phyloP scores from a whole-genome alignment of 2,888 invertebrate genomes.

The Sarcophaga subvicina region DNA sequence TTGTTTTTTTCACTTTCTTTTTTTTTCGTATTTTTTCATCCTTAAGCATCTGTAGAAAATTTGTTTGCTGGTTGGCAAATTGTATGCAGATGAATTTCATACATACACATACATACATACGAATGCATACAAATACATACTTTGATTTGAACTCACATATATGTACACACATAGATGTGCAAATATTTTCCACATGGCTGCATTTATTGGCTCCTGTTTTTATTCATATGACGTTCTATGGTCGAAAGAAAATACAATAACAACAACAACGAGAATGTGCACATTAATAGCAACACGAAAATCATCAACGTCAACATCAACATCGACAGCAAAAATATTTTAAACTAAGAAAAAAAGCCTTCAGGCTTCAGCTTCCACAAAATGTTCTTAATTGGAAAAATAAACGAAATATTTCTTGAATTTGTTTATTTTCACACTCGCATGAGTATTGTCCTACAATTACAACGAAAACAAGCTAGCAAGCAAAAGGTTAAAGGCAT shows the following conservation, averaged over 20 bases:
- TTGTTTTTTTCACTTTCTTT: not conserved
- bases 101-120: constrained; percentile 2
- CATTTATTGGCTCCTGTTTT: constrained; percentile 58
- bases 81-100: constrained; percentile 47
- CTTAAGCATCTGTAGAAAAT: constrained; percentile 49
- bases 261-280: constrained; percentile 30
- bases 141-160: not conserved
- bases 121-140: not conserved
- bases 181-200: constrained; percentile 51
- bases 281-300: constrained; percentile 21
- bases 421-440: constrained; percentile 67
- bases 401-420: constrained; percentile 66
- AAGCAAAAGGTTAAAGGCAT: not conserved
- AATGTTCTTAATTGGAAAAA: constrained; percentile 68
- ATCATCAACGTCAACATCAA: constrained; percentile 27
- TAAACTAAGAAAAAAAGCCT: constrained; percentile 46
- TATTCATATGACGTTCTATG: constrained; percentile 39
- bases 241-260: constrained; percentile 16
- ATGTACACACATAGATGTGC: constrained; percentile 3
- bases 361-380: constrained; percentile 57
- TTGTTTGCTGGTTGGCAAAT: constrained; percentile 43
- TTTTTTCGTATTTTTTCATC: constrained; percentile 1
- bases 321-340: constrained; percentile 49
- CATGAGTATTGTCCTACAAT: constrained; percentile 49
- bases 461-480: not conserved